Base-by-base conservation (phyloP, 2,797 vertebrate genomes). In the Phrynocephalus vlangalii region DNA sequence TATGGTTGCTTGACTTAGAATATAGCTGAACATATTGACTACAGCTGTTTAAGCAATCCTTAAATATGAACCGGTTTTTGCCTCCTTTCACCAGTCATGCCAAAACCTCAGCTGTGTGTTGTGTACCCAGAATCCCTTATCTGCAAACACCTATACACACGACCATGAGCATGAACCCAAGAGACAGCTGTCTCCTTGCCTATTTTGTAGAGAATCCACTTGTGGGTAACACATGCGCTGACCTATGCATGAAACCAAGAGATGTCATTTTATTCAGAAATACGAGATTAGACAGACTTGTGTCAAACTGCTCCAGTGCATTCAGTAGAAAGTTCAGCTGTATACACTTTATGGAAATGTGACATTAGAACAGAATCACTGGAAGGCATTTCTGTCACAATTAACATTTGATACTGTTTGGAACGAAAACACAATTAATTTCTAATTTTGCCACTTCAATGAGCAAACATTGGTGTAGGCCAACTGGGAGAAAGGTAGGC, bases 281-380 rank as follows among this genome's bases (percentile, higher is more conserved):
- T 30, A 71, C 38, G 18, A 77, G 82, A 84, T 81, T 83, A 84
- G 71, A 80, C 33, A 77, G 86, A 89, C 3, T 33, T 50, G 67
- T 5, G 0, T 82, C 89, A 84, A 79, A 28, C 84, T 86, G 85
- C 75, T 89, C 48, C 66, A 68, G 6, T 82, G 26, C 56, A 66
- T 89, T 71, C 83, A 93, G 87, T 78, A 91, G 88, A 87, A 92
- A 91, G 88, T 76, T 30, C 68, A 91, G 87, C 86, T 91, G 84
- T 22, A 89, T 72, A 91, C 89, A 90, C 83, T 92, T 95, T 93
- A 95, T 95, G 94, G 94, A 95, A 95, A 95, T 94, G 91, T 95
- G 95, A 95, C 92, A 95, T 96, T 95, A 93, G 87, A 91, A 92
- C 82, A 93, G 87, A 93, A 91, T 92, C 90, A 93, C 94, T 94